Percentiles rank a stretch among this genome's conserved stretches.
These are phyloP conservation scores for Ammodytes marinus DNA, from an alignment of 2,113 vertebrate genomes.

Conservation along the genomic window DNA sequence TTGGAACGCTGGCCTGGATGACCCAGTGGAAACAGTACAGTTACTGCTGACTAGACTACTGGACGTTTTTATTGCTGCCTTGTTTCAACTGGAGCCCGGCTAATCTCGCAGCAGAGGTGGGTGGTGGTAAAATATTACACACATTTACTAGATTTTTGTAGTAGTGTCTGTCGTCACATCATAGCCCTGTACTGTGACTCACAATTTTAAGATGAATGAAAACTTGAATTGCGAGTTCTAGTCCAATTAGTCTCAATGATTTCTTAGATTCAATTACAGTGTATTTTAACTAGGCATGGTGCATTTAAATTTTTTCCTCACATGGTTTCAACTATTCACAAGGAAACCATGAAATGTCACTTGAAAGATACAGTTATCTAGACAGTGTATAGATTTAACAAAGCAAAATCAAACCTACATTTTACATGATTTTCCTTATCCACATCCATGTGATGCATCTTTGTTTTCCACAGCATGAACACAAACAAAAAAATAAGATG, in stretches of 20 bases:
- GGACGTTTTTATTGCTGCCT: background rate
- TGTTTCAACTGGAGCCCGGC: background rate
- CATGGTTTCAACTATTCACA: no score
- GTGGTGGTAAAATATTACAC: constrained; percentile 23
- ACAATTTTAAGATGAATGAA: background rate
- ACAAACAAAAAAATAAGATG: background rate
- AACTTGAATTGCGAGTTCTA: constrained; percentile 1
- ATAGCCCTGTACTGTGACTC: constrained; percentile 11
- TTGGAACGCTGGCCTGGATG: constrained; percentile 11
- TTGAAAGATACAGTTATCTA: no score
- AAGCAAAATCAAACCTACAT: background rate
- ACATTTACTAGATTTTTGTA: background rate
- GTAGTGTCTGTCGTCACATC: constrained; percentile 5
- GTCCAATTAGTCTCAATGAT: background rate
- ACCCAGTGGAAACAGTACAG: constrained; percentile 31
- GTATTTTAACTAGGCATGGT: background rate
- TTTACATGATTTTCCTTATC: background rate
- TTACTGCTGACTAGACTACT: constrained; percentile 32
- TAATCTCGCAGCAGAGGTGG: constrained; percentile 19
- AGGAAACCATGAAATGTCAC: no score
- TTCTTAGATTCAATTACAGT: background rate
- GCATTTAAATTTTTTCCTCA: background rate
- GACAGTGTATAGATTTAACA: background rate
- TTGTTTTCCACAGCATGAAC: background rate
- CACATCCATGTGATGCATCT: background rate